Conservation (phyloP, 2,888 invertebrate species). For the Trachelus iudaicus region DNA sequence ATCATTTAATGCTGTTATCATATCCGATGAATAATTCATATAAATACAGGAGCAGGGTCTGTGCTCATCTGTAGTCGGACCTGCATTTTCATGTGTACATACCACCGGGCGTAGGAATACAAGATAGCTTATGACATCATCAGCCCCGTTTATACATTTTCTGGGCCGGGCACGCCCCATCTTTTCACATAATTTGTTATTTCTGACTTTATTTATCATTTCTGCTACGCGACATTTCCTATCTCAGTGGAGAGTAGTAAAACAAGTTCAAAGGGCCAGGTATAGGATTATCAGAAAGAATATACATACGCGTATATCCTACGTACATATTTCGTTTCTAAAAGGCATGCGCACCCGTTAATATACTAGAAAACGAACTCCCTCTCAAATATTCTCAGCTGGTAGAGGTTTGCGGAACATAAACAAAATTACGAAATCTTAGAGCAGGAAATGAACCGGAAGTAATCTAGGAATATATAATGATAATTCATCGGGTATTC, state of each 20-base stretch:
- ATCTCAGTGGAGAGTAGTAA: not conserved
- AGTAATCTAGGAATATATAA: not conserved
- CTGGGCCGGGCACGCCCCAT: conserved; percentile 60
- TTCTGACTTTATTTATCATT: conserved; percentile 9
- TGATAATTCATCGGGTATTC: not conserved
- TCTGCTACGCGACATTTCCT: not conserved
- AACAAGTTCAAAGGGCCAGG: not conserved
- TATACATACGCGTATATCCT: not conserved
- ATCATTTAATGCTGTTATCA: not conserved
- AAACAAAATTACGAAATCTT: not conserved
- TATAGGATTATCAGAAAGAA: not conserved
- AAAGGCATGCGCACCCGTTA: not conserved
- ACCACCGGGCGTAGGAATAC: conserved; percentile 55
- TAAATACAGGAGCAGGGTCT: conserved; percentile 5
- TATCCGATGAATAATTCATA: not conserved
- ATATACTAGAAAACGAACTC: not conserved
- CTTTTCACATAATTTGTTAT: conserved; percentile 34
- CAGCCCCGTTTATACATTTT: conserved; percentile 54
- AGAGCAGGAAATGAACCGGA: not conserved
- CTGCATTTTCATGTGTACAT: conserved; percentile 28
- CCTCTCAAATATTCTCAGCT: not conserved
- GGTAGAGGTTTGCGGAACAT: not conserved
- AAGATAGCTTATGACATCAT: conserved; percentile 59
- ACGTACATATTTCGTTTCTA: not conserved
- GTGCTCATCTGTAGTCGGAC: not conserved